Percentiles rank a stretch among this genome's conserved stretches.
phyloP scores from a whole-genome alignment of 2,888 invertebrate genomes.

The Brachyopa scutellaris region DNA sequence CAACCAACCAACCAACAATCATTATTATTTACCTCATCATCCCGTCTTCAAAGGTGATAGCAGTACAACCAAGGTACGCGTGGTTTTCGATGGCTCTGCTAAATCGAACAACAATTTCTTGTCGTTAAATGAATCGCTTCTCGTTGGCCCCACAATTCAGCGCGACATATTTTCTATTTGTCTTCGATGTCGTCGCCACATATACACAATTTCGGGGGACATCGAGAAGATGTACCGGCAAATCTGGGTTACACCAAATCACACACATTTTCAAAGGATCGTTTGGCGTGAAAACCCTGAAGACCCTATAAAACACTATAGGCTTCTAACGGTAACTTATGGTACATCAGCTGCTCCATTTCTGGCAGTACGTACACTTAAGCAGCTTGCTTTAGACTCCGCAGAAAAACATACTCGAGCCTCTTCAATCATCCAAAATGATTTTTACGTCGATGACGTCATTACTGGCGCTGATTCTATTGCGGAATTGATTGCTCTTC shows the following conservation, averaged over 20 bases:
- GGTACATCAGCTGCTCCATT: constrained; percentile 55
- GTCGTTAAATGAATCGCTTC: constrained; percentile 42
- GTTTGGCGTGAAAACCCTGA: constrained; percentile 37
- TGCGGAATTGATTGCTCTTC: too few species aligned
- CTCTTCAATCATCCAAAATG: too few species aligned
- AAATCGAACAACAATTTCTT: too few species aligned
- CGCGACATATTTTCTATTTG: constrained; percentile 34
- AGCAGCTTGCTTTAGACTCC: constrained; percentile 65
- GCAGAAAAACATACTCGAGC: not conserved
- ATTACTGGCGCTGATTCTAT: too few species aligned
- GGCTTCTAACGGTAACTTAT: constrained; percentile 54
- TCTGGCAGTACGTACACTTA: constrained; percentile 50
- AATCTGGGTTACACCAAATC: constrained; percentile 28
- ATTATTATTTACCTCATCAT: constrained; percentile 49
- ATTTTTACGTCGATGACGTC: too few species aligned
- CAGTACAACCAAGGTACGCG: constrained; percentile 32
- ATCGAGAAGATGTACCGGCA: constrained; percentile 62
- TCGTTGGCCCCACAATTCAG: constrained; percentile 36
- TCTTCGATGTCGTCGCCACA: constrained; percentile 35
- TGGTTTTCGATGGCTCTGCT: constrained; percentile 53
- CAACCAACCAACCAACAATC: not conserved
- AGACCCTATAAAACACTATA: constrained; percentile 27
- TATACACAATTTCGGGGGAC: constrained; percentile 44
- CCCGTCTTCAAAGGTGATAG: constrained; percentile 42
- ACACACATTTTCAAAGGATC: constrained; percentile 52